These are phyloP conservation scores for Atrina japonica DNA, from an alignment of 2,888 invertebrate species.

Conservation along the genomic window DNA sequence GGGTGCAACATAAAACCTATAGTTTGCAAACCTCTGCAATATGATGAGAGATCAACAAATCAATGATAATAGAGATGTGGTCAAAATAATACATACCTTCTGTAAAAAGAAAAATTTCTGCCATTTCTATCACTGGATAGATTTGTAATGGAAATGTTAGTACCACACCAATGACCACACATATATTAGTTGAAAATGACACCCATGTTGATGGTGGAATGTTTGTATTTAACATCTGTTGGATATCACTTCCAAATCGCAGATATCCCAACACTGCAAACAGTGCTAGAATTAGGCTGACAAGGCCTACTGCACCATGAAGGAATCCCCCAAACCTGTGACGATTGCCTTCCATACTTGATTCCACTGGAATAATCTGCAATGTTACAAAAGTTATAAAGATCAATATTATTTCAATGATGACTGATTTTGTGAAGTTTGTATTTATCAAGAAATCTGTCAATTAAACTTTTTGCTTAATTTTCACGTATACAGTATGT, in stretches of 20 bases:
- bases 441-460: no score
- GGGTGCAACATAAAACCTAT: no score
- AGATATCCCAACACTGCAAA: conserved; percentile 77
- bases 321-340: conserved; percentile 74
- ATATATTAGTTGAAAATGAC: conserved; percentile 69
- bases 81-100: conserved; percentile 53
- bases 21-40: no score
- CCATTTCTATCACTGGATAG: conserved; percentile 76
- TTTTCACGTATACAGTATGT: no score
- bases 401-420: no score
- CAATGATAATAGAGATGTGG: background rate
- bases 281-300: conserved; percentile 63
- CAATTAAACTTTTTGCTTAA: no score
- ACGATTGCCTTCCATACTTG: conserved; percentile 79
- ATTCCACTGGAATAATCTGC: conserved; percentile 79
- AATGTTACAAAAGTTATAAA: no score
- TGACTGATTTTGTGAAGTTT: no score
- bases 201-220: conserved; percentile 60
- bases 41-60: no score
- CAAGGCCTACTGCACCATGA: conserved; percentile 66
- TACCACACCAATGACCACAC: conserved; percentile 73
- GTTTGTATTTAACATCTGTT: conserved; percentile 77
- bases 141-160: conserved; percentile 78
- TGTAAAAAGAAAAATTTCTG: conserved; percentile 70
- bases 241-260: conserved; percentile 67